Base-by-base conservation (phyloP, 1,140 invertebrate species). In the Batillaria attramentaria region DNA sequence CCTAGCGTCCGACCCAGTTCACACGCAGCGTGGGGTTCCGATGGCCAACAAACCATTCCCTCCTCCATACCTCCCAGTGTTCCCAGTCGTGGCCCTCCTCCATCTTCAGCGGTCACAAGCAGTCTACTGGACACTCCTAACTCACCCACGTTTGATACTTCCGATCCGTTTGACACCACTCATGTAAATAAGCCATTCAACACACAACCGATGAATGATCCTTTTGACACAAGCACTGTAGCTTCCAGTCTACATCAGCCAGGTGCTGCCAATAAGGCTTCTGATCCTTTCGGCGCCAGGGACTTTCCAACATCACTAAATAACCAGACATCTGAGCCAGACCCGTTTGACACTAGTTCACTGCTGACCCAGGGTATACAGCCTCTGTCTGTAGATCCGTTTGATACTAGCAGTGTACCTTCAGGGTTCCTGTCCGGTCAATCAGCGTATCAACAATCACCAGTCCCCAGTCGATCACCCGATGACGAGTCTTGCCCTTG, bases 321-420 rank as follows among this genome's bases (percentile, higher is more conserved):
- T 2, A 65, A 31, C 43, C 46, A 42, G 0, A n/a, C n/a, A n/a
- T n/a, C n/a, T n/a, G n/a, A n/a, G n/a, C 18, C 72, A 28, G 80
- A 81, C 35, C 80, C 80, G 0, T 81, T 81, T 70, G 80, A 81
- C 39, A 78, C 80, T 2, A 57, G 24, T 8, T 78, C 50, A 31
- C 75, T 50, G 41, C 33, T 60, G 33, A 41, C 62, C 39, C 57
- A 70, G 41, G 65, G 31, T 46, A 8, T 28, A 43, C 50, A 20
- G 6, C 4, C 46, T 31, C 41, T 24, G 24, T 18, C 60, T 28
- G 24, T 66, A 37, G 60, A 75, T 73, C 78, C 78, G 1, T 74
- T 79, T 54, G 78, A 73, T 31, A 73, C 78, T 33, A 81, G 80
- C 50, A 72, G 54, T 37, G 65, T 79, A 65, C 70, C 69, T 24